Evolutionary conservation across 2,888 invertebrate genomes (phyloP), one percentile per base, ranked within the genome.

Genomic region (Odontothrips loti): DNA sequence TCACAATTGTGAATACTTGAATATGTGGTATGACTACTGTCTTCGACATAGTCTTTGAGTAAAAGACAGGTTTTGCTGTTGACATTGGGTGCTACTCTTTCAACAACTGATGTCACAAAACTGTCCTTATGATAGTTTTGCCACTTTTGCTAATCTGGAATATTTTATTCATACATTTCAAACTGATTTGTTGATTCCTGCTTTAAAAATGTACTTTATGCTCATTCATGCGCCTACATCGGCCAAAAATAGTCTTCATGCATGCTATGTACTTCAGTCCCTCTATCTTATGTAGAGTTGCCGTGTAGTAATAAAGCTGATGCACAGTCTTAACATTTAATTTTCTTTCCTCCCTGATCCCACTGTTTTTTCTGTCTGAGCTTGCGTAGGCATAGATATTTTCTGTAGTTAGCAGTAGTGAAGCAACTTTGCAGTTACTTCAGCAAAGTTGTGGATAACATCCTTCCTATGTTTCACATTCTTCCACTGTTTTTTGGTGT

Each of bases 221-320:
- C 34, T 43, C 34, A 43, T 43, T 43, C 6, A 43, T 6, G 2
- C 34, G 6, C 23, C 68, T 75, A 27, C 68, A 23, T 75, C 1
- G 68, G 23, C 68, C 23, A 27, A 27, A 27, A 10, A 27, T 12
- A 75, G 68, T 75, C 27, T 27, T 75, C 27, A 27, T 75, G 68
- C 68, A 75, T 75, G 68, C 68, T 27, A 75, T 75, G 68, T 75
- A 15, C 23, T 75, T 27, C 68, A 75, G 68, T 27, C 23, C 27
- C 27, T 75, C 23, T 27, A 58, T 58, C n/a, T 15, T 58, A 9
- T 75, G 27, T 75, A 75, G 68, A 75, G 12, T 10, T 75, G 27
- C 68, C 68, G 23, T 75, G 23, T 75, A 75, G 68, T 75, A 75
- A 75, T 75, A 75, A 75, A 75, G 68, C 68, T 75, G 23, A 75